Evolutionary conservation across 2,797 vertebrate species (phyloP), one percentile per base, ranked within the genome.

Genomic region (Manis crassicaudata): DNA sequence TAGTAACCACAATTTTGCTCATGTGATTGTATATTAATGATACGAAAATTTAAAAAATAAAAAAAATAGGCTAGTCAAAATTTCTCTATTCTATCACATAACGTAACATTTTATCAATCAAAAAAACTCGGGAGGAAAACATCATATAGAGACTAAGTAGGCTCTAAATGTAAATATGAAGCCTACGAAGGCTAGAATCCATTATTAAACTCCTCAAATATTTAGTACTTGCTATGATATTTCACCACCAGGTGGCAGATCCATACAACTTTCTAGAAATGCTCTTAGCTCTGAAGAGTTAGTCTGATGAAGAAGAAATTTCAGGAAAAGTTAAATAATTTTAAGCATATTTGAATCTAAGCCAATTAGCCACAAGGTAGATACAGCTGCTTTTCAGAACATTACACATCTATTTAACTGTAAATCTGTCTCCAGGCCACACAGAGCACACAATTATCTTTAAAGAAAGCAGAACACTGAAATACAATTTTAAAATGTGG

Each of bases 171-270:
- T 90, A 90, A 81, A 50, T 60, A 88, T 4, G 25, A 76, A 25
- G 16, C 10, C 65, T 52, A 68, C 37, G 25, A 83, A 80, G 70
- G 23, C 54, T 84, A 86, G 82, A 84, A 90, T 37, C 12, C n/a
- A 86, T 29, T 72, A 96, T 20, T 83, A 75, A 85, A 91, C 20
- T 58, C 35, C 56, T 60, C 52, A 60, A 72, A 70, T 63, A 83
- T 29, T 91, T 68, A 81, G 18, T 23, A 35, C 46, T 75, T 93
- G 67, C 92, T 97, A 58, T 82, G 84, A 56, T 37, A 94, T 58
- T 88, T 94, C 83, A 97, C 97, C 97, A 98, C 94, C 96, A 98
- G 97, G 92, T 96, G 97, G 97, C 97, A 97, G 96, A 94, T 91
- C 76, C 81, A 95, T 18, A 93, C 89, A 97, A 89, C 92, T 96